Conservation (phyloP, 2,113 vertebrate genomes). For the Turdus rufiventris region DNA sequence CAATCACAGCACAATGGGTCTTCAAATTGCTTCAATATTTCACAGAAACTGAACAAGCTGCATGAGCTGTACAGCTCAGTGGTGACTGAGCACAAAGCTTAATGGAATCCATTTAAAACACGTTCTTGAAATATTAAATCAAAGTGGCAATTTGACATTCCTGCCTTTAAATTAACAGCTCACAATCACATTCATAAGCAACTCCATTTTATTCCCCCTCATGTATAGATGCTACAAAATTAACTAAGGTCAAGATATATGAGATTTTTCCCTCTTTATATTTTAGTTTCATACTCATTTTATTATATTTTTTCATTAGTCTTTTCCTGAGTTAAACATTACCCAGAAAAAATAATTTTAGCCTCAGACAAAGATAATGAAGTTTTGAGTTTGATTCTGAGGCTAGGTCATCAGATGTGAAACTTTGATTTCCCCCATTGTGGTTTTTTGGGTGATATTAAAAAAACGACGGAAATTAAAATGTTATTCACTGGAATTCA, state of each 20-base stretch:
- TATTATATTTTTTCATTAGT: background rate
- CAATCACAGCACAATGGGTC: background rate
- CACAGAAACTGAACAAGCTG: background rate
- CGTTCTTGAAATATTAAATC: background rate
- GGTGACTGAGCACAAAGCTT: background rate
- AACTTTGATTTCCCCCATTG: background rate
- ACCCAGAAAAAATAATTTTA: background rate
- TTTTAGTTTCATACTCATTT: background rate
- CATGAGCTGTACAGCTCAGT: background rate
- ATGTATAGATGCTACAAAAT: background rate
- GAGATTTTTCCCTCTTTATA: background rate
- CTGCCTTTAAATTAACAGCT: background rate
- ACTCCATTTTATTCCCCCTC: background rate
- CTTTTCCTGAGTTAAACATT: background rate
- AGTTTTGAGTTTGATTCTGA: background rate
- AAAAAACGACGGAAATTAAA: background rate
- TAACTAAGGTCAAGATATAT: background rate
- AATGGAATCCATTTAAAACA: background rate
- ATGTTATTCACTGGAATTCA: background rate
- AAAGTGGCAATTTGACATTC: background rate
- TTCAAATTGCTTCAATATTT: constrained; percentile 1
- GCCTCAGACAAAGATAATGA: background rate
- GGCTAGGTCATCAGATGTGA: background rate
- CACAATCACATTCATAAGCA: background rate
- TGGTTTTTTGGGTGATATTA: background rate